Percentiles rank a stretch among this genome's conserved stretches.
Evolutionary conservation across 1,140 invertebrate species (phyloP).

Genomic region (Charaxes varanes): DNA sequence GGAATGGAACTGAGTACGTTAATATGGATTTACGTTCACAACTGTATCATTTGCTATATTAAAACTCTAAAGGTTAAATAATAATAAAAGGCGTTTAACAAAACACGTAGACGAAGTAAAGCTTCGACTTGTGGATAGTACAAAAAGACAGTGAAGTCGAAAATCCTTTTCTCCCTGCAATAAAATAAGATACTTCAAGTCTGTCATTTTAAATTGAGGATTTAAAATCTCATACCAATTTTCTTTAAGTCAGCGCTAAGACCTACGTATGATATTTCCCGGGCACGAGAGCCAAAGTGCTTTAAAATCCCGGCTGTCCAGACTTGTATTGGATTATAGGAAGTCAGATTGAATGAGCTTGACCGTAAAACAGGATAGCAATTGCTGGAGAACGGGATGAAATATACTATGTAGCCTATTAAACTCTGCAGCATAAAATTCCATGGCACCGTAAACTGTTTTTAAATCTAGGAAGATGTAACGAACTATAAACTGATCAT

Average conservation of each 20-base stretch:
- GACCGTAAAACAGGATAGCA: slow-evolving; percentile 35
- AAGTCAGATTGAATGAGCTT: slow-evolving; percentile 49
- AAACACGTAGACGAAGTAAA: no score
- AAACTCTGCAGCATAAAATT: slow-evolving; percentile 61
- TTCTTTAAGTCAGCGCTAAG: slow-evolving; percentile 34
- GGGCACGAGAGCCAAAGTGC: slow-evolving; percentile 32
- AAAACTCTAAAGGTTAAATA: no score
- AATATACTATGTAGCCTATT: slow-evolving; percentile 34
- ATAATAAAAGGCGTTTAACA: no score
- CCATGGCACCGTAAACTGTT: slow-evolving; percentile 59
- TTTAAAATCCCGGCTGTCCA: slow-evolving; percentile 48
- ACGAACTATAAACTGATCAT: slow-evolving; percentile 2
- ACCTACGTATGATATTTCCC: slow-evolving; percentile 42
- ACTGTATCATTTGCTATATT: no score
- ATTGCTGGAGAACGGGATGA: slow-evolving; percentile 31
- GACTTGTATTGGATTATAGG: slow-evolving; percentile 56
- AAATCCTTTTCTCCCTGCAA: neutral
- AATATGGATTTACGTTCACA: no score
- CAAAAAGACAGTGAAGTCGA: no score
- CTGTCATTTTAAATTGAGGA: neutral
- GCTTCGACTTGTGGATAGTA: no score
- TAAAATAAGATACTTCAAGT: neutral
- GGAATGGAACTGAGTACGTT: no score
- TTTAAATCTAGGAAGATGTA: slow-evolving; percentile 41
- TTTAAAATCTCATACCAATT: slow-evolving; percentile 31